Evolutionary conservation across 2,113 vertebrate genomes (phyloP), one percentile per base, ranked within the genome.

Genomic region (Ctenomys sociabilis): DNA sequence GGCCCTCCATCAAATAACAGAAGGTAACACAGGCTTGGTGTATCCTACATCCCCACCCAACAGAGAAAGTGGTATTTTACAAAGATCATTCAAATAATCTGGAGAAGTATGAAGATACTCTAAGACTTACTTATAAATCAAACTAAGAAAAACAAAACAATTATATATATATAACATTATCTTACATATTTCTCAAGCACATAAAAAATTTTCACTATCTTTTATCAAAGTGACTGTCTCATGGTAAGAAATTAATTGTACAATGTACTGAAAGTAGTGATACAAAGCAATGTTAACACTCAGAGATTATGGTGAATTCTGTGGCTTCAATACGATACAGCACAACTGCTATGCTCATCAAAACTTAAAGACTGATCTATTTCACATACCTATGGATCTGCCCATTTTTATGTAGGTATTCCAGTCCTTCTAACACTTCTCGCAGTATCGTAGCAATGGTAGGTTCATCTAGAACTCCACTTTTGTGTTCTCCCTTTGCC

Each of bases 351-450:
- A 37, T 5, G 17, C 8, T 30, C 2, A 52, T 10, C 22, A 22
- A 5, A 7, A 57, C 52, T 16, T 40, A 0, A 16, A 68, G 7
- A 21, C 4, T 22, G 1, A 0, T 5, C 4, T 0, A 17, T 11
- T 6, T 37, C 2, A 45, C 97, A 80, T 98, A 99, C 99, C 99
- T 99, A 97, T 99, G 99, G 96, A 99, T 99, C 98, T 99, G 99
- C 35, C 99, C 99, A 0, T 99, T 99, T 98, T 99, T 99, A 97
- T 99, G 99, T 91, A 99, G 98, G 95, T 99, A 99, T 87, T 99
- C 99, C 97, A 99, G 92, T 0, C 99, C 99, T 85, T 99, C 99
- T 97, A 99, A 91, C 24, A 99, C 99, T 91, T 99, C 99, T 93
- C 97, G 99, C 80, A 99, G 98, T 91, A 99, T 99, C 0, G 99